Base-by-base conservation (phyloP, 2,797 vertebrate species). In the Miichthys miiuy region DNA sequence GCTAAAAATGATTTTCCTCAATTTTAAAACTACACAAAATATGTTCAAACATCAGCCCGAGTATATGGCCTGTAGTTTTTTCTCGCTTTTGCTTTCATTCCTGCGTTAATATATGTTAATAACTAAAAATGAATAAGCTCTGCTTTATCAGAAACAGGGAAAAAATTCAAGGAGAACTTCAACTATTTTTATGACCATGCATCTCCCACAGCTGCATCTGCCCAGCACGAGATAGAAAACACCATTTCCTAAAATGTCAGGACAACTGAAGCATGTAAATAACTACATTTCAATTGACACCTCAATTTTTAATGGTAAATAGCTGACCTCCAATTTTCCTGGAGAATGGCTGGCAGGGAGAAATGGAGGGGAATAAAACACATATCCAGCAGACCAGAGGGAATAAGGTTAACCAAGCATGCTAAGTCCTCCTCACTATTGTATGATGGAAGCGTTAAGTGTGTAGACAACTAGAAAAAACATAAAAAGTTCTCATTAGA, bases 241-340 rank as follows among this genome's bases (percentile, higher is more conserved):
- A 81, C 80, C 16, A 85, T 90, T 91, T 81, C 46, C 65, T 56
- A 77, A 88, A 92, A 92, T 92, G 88, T 84, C 90, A 87, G 78
- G 76, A 72, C 77, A 91, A 86, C 87, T 88, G 89, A 92, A 81
- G 90, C 88, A 85, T 93, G 90, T 91, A 91, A 94, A 94, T 92
- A 92, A 91, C 82, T 81, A 88, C 85, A 87, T 90, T 93, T 92
- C 87, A 81, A 90, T 90, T 90, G 91, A 91, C 89, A 84, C 84
- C 71, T 91, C 75, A 57, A 92, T 94, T 92, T 92, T 93, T 82
- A 94, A 92, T 91, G 75, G 86, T 83, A 86, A 92, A 91, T 87
- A 80, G 75, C 81, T 86, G 82, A 89, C 91, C 85, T 93, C 89
- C 77, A 79, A 30, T 81, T 88, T 91, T 87, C 84, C 64, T 42